Base-by-base conservation (phyloP, 2,888 invertebrate genomes). In the Acholoe squamosa region DNA sequence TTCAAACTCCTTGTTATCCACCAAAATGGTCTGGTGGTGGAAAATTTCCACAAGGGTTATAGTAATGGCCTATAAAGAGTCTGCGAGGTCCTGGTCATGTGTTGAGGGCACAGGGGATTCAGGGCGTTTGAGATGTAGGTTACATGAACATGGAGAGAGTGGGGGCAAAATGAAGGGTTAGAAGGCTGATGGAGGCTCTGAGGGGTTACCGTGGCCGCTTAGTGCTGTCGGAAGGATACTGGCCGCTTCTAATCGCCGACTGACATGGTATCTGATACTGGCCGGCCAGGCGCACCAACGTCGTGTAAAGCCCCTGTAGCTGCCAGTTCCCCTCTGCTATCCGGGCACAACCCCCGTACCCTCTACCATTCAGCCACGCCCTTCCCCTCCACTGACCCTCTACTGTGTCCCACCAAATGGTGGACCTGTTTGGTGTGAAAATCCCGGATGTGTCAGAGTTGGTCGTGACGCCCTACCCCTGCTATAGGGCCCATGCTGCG, bases 201-300 rank as follows among this genome's bases (percentile, higher is more conserved):
- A 76, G 76, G 76, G 76, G 76, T 31, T 25, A 16, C n/a, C 1
- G 16, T 19, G 76, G 31, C 16, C 28, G 76, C 61, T 61, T 25
- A 76, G 76, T 76, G 28, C 16, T 76, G 76, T 76, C 28, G 76
- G 76, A 76, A 16, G 76, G 31, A 28, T 19, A 14, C 28, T 25
- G 76, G 16, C 25, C 76, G 76, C 16, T n/a, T 28, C 76, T 76
- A 28, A 76, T 76, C 25, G 76, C 76, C 76, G 28, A 25, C 76
- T 76, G 76, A 31, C 31, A 28, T 19, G 61, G 19, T 61, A 61
- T 61, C 61, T 61, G 61, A 61, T 61, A 61, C 61, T 7, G 61
- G 61, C 19, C 22, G 61, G n/a, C 61, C 1, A 19, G 61, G 61
- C 61, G 61, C 12, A 61, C n/a, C 22, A n/a, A n/a, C 61, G 19